Conservation (phyloP, 2,797 vertebrate genomes). For the Sebastes iracundus region DNA sequence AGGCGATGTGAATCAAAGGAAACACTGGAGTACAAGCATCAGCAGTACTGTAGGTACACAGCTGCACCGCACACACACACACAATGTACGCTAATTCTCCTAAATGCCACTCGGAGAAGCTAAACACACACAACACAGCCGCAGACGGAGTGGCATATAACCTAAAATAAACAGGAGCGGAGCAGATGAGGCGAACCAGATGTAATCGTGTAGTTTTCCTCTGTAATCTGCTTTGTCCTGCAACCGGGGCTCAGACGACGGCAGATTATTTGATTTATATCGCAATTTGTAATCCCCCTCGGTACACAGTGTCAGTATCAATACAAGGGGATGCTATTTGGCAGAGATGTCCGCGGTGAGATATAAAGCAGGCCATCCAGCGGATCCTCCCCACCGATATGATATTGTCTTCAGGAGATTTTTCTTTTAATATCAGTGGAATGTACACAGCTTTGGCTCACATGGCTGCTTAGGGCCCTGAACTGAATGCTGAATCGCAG, state of each 20-base stretch:
- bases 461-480: background rate
- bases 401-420: slow-evolving; percentile 11
- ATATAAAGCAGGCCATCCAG: slow-evolving; percentile 6
- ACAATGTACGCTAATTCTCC: slow-evolving; percentile 17
- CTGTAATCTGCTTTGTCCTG: slow-evolving; percentile 61
- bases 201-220: slow-evolving; percentile 28
- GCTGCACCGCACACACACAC: background rate
- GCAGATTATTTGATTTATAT: slow-evolving; percentile 52
- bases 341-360: background rate
- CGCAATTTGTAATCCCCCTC: slow-evolving; percentile 54
- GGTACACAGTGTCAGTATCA: slow-evolving; percentile 39
- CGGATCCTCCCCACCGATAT: background rate
- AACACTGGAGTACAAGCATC: slow-evolving; percentile 25
- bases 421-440: background rate
- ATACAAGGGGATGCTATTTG: slow-evolving; percentile 38
- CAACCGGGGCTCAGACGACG: slow-evolving; percentile 9
- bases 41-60: slow-evolving; percentile 17
- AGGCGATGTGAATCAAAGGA: slow-evolving; percentile 34
- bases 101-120: slow-evolving; percentile 31
- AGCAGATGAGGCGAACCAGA: slow-evolving; percentile 6
- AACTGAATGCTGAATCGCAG: slow-evolving; percentile 5
- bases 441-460: background rate
- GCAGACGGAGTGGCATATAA: slow-evolving; percentile 11
- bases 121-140: slow-evolving; percentile 15
- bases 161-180: slow-evolving; percentile 3